Evolutionary conservation across 2,888 invertebrate species (phyloP).

Genomic region (Noctua pronuba): DNA sequence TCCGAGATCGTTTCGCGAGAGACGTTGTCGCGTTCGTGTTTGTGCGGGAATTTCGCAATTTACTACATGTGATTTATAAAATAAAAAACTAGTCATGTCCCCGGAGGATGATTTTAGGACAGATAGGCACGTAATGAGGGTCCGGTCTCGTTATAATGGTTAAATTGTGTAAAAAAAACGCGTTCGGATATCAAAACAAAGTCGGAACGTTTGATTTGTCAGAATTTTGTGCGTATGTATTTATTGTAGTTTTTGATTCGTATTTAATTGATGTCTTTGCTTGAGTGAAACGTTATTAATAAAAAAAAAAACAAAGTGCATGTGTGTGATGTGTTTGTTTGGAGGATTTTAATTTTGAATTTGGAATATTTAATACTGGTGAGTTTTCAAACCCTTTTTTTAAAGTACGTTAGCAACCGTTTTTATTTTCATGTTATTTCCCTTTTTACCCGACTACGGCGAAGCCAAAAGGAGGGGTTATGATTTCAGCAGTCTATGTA

Average conservation of each 20-base stretch:
- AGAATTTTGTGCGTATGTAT: constrained; percentile 64
- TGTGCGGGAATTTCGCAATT: constrained; percentile 61
- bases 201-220: constrained; percentile 64
- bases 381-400: constrained; percentile 38
- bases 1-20: constrained; percentile 63
- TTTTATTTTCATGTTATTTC: background rate
- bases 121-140: constrained; percentile 44
- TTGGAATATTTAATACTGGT: constrained; percentile 62
- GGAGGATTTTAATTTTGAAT: constrained; percentile 45
- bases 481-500: too few relatives aligned
- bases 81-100: constrained; percentile 65
- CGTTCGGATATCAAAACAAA: constrained; percentile 61
- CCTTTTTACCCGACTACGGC: background rate
- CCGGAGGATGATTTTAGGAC: constrained; percentile 57
- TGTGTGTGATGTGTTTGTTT: constrained; percentile 63
- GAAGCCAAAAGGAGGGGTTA: too few relatives aligned
- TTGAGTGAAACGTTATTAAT: constrained; percentile 48
- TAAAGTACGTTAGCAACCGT: background rate
- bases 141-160: constrained; percentile 52
- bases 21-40: constrained; percentile 49
- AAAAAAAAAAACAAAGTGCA: constrained; percentile 61
- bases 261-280: constrained; percentile 52
- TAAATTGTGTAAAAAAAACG: constrained; percentile 54
- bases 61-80: constrained; percentile 64
- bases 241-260: constrained; percentile 58